phyloP scores from a whole-genome alignment of 2,797 vertebrate species.

The Sternarchorhynchus goeldii region DNA sequence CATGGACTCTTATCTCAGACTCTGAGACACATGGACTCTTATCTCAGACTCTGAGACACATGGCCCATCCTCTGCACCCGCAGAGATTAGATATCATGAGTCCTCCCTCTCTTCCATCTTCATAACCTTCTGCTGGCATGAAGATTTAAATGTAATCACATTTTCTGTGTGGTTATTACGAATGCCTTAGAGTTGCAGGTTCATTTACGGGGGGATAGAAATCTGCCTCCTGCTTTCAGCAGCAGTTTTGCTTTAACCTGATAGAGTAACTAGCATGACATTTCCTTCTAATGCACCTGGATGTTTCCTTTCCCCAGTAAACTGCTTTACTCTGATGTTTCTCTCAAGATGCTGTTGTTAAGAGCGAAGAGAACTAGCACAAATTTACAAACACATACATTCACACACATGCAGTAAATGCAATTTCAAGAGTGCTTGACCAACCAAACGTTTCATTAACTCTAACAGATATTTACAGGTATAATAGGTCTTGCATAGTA shows the following conservation, averaged over 20 bases:
- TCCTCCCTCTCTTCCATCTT: conserved; percentile 55
- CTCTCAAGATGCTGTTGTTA: conserved; percentile 64
- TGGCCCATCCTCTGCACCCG: conserved; percentile 60
- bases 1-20: conserved; percentile 44
- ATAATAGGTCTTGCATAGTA: too few species aligned
- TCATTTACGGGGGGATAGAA: conserved; percentile 66
- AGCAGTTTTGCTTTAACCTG: conserved; percentile 79
- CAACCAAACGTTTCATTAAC: too few species aligned
- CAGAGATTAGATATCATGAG: conserved; percentile 63
- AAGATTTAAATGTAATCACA: conserved; percentile 63
- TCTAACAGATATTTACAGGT: too few species aligned
- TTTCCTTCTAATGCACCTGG: conserved; percentile 76
- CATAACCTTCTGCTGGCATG: conserved; percentile 46
- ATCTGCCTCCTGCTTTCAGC: conserved; percentile 67
- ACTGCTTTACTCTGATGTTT: conserved; percentile 57
- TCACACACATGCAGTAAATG: too few species aligned
- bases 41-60: conserved; percentile 60
- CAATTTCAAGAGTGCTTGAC: too few species aligned
- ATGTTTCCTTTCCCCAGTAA: conserved; percentile 53
- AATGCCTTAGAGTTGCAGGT: conserved; percentile 67
- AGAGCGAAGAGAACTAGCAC: too few species aligned
- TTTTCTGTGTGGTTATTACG: conserved; percentile 71
- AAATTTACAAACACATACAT: too few species aligned
- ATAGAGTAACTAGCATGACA: conserved; percentile 75
- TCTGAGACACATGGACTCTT: conserved; percentile 48